Evolutionary conservation across 2,888 invertebrate genomes (phyloP).

Genomic region (Chloromyia formosa): DNA sequence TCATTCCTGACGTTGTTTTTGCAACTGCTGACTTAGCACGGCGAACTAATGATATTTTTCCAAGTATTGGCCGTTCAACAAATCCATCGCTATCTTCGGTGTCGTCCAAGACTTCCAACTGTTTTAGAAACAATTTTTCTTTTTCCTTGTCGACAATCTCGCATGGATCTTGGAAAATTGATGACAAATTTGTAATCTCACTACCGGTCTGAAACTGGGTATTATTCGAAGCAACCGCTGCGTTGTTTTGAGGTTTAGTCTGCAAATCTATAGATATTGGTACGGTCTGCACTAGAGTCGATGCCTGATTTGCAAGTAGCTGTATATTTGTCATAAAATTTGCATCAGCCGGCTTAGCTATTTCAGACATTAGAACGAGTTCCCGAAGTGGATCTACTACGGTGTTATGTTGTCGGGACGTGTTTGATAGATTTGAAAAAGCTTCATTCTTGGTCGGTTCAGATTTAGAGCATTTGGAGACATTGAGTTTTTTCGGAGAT

Average conservation of each 20-base stretch:
- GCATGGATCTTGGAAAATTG: constrained; percentile 61
- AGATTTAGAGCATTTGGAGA: not conserved
- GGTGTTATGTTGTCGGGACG: no score
- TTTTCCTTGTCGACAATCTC: constrained; percentile 62
- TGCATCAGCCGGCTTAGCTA: constrained; percentile 55
- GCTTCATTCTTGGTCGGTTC: not conserved
- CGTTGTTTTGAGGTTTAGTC: not conserved
- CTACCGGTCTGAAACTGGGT: constrained; percentile 19
- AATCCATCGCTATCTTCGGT: constrained; percentile 62
- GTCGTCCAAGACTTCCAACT: constrained; percentile 61
- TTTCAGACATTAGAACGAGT: constrained; percentile 69
- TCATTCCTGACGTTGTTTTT: constrained; percentile 52
- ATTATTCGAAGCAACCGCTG: constrained; percentile 14
- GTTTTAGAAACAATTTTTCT: constrained; percentile 60
- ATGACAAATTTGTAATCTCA: constrained; percentile 47
- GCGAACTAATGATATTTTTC: constrained; percentile 72
- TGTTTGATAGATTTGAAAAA: not conserved
- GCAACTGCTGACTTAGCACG: constrained; percentile 72
- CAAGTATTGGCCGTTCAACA: constrained; percentile 71
- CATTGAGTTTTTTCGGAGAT: not conserved
- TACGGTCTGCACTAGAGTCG: constrained; percentile 67
- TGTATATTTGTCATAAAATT: constrained; percentile 66
- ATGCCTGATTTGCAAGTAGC: constrained; percentile 70
- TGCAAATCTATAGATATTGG: not conserved
- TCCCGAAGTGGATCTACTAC: constrained; percentile 70